Base-by-base conservation (phyloP, 2,113 vertebrate genomes). In the Pampusana beccarii region DNA sequence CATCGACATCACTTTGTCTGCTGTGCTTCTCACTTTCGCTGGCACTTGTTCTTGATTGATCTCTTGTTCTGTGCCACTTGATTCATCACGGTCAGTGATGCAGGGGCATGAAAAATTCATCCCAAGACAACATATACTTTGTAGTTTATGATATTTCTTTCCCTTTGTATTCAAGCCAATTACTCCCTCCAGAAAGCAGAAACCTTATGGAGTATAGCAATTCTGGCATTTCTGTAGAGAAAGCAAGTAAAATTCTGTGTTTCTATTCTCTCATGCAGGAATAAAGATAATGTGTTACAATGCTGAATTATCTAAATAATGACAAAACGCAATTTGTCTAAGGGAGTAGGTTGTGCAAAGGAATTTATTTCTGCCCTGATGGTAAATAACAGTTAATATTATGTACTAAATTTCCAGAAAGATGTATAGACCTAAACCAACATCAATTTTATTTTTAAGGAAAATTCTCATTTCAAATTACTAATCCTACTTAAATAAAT, bases 21-120 rank as follows among this genome's bases (percentile, higher is more conserved):
- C 72, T 10, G 13, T 42, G 66, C 69, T 80, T 66, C 73, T 77
- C 42, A 31, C 54, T 93, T 90, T 70, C 6, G 0, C 31, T 69
- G 80, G 53, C 83, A 42, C 67, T 87, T 84, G 38, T 48, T 88
- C 66, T 19, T 96, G 93, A 91, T 69, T 92, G 95, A 95, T 95
- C 70, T 87, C 86, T 70, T 96, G 66, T 88, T 93, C 88, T 87
- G 44, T 95, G 77, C 69, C 54, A 70, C 86, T 94, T 69, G 80
- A 95, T 95, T 93, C 70, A 93, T 89, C 88, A 89, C 0, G 11
- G 66, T 80, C 93, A 92, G 80, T 23, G 15, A 89, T 82, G 53
- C 73, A 85, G 33, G 4, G 72, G 31, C 88, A 93, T 85, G 86
- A 96, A 93, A 97, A 88, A 94, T 85, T 96, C 83, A 93, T 94